A percentile compares a stretch with the other conserved stretches of the same genome.
phyloP scores from a whole-genome alignment of 2,113 vertebrate genomes.

The Hemiprocne comata region DNA sequence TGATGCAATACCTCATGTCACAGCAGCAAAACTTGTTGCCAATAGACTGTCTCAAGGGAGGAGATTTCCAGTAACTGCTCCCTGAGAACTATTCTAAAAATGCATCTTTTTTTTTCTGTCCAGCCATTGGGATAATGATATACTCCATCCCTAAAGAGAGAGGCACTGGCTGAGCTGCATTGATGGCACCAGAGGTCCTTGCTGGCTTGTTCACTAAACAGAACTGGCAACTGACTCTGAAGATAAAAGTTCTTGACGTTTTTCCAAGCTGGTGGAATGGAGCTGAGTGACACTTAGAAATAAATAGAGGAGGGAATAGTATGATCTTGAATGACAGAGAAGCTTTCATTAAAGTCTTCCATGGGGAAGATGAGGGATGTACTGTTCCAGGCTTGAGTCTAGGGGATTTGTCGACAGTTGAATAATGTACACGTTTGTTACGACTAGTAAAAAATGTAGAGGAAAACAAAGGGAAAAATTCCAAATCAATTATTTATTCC shows the following conservation, averaged over 20 bases:
- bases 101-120: conserved; percentile 18
- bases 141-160: conserved; percentile 56
- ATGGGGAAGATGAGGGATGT: background rate
- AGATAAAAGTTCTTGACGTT: conserved; percentile 71
- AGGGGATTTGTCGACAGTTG: conserved; percentile 40
- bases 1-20: conserved; percentile 60
- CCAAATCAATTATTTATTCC: background rate
- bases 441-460: background rate
- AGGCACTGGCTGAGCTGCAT: conserved; percentile 16
- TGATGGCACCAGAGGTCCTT: conserved; percentile 65
- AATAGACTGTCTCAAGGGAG: conserved; percentile 59
- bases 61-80: conserved; percentile 66
- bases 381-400: background rate
- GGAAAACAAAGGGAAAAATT: background rate
- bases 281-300: conserved; percentile 67
- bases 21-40: conserved; percentile 65
- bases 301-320: conserved; percentile 58
- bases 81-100: conserved; percentile 45
- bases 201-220: conserved; percentile 71
- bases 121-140: conserved; percentile 39
- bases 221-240: conserved; percentile 71
- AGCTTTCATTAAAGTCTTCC: conserved; percentile 35
- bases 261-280: conserved; percentile 71
- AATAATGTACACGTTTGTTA: background rate
- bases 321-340: conserved; percentile 35